Evolutionary conservation across 2,797 vertebrate species (phyloP).

Genomic region (Carduelis carduelis): DNA sequence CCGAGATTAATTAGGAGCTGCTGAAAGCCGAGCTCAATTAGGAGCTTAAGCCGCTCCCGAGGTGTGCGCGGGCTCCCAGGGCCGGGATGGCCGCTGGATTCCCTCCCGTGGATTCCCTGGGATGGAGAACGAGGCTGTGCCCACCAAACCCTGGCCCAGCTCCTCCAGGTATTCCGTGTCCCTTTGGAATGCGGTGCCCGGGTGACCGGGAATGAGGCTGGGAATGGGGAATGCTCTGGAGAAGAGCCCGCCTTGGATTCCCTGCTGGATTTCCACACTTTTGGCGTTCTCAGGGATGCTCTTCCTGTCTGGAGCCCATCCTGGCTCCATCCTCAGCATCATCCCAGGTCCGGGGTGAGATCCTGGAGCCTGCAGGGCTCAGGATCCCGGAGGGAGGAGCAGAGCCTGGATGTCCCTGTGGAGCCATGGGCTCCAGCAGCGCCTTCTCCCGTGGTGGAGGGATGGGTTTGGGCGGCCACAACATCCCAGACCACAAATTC

Average conservation of each 20-base stretch:
- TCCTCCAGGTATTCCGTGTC: neutral
- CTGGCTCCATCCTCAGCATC: neutral
- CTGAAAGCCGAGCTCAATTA: conserved; percentile 5
- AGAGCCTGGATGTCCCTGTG: fast-evolving
- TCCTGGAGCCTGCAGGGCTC: fast-evolving
- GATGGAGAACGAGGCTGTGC: fast-evolving
- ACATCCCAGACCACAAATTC: fast-evolving
- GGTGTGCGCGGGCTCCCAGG: neutral
- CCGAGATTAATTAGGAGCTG: conserved; percentile 39
- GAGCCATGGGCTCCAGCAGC: fast-evolving
- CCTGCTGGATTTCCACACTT: neutral
- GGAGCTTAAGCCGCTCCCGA: neutral
- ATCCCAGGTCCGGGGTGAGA: fast-evolving
- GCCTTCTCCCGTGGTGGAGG: fast-evolving
- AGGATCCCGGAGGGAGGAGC: fast-evolving
- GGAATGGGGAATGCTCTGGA: neutral
- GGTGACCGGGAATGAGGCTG: fast-evolving
- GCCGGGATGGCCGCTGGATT: neutral
- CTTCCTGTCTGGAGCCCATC: neutral
- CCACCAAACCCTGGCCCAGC: fast-evolving
- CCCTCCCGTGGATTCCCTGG: neutral
- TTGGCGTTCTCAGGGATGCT: neutral
- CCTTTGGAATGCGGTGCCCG: neutral
- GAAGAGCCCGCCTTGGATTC: neutral
- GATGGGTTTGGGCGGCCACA: fast-evolving